Evolutionary conservation across 1,140 invertebrate species (phyloP), one percentile per base, ranked within the genome.

Genomic region (Caenorhabditis tropicalis): DNA sequence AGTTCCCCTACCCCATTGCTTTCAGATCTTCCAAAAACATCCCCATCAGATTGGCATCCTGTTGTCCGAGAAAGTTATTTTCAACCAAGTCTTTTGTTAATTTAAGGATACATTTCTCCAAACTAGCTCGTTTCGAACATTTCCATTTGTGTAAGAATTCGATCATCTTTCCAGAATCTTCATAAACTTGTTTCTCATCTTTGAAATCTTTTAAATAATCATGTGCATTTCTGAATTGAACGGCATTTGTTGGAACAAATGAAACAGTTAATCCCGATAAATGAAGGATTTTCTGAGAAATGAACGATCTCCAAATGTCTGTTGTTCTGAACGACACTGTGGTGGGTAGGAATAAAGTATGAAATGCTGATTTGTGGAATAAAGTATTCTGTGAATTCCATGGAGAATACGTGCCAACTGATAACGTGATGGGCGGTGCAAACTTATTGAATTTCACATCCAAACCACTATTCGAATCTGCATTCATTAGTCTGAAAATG

Each of bases 341-440:
- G 51, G 82, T 85, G 7, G 84, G 85, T n/a, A 91, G 81, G 46
- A 91, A 49, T 60, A 91, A 56, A 19, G 84, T 86, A 89, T 89
- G 91, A 31, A 91, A 91, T 27, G 90, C 91, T 24, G 87, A 74
- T 27, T 88, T 85, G 48, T 86, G 87, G 83, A 89, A 91, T 24
- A 91, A 53, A 5, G 91, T 91, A 82, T 91, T 91, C 82, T 91
- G 91, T 15, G 89, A 91, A 79, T 91, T 91, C 74, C 88, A 91
- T 1, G 91, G 91, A 19, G 87, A 79, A 82, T 88, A 91, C 2
- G 87, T 87, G 9, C 89, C 88, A 58, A 29, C 16, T 27, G 60
- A 27, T 60, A 91, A 86, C 81, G 91, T 89, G 16, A 81, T 81
- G 7, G 91, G 82, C 43, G 89, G 84, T 2, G 90, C 46, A 7